phyloP scores from a whole-genome alignment of 2,797 vertebrate genomes.

The Paramormyrops hopkinsi region DNA sequence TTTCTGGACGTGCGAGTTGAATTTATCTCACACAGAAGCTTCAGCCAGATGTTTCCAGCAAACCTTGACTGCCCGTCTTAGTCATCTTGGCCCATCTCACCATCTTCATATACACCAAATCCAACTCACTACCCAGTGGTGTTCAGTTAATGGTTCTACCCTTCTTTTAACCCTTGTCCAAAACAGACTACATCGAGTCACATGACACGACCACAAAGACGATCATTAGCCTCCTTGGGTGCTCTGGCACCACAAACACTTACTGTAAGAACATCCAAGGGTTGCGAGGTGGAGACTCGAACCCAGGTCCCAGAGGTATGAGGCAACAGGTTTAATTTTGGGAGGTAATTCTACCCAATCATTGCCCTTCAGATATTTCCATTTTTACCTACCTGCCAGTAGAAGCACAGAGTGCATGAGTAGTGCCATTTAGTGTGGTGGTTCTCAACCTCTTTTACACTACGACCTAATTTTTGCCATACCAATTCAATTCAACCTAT shows the following conservation, averaged over 20 bases:
- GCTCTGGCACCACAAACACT: neutral
- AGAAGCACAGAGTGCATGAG: neutral
- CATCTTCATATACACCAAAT: neutral
- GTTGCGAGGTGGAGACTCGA: neutral
- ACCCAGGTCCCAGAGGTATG: no score
- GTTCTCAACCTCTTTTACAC: neutral
- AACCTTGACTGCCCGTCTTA: neutral
- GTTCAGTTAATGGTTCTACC: neutral
- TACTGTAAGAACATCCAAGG: neutral
- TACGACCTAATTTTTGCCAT: neutral
- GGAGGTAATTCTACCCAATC: neutral
- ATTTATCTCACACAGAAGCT: neutral
- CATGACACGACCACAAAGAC: neutral
- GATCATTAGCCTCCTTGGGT: neutral
- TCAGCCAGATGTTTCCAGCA: neutral
- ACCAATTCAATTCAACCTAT: neutral
- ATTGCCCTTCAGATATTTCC: neutral
- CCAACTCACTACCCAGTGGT: neutral
- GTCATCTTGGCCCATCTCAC: neutral
- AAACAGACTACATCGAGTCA: neutral
- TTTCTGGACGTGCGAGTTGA: neutral
- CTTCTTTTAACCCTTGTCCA: neutral
- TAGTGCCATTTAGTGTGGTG: neutral
- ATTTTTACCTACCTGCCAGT: neutral
- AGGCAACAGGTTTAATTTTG: neutral